A percentile compares a stretch with the other conserved stretches of the same genome.
phyloP scores from a whole-genome alignment of 2,113 vertebrate genomes.

The Malurus elegans region DNA sequence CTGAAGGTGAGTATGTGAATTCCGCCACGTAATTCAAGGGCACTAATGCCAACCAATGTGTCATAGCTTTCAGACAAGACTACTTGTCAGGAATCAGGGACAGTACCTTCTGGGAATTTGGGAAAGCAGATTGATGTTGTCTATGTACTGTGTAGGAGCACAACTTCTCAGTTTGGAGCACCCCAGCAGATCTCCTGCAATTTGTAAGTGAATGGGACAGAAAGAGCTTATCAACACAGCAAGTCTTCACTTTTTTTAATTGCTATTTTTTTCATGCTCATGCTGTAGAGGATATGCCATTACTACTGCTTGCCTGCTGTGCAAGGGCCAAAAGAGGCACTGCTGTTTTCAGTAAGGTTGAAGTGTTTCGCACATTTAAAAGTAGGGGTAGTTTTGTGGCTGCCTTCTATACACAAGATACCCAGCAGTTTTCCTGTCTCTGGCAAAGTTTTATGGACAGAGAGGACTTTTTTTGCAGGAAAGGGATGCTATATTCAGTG shows the following conservation, averaged over 20 bases:
- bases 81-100: neutral
- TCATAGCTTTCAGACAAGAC: neutral
- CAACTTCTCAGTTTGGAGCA: neutral
- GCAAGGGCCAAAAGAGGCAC: neutral
- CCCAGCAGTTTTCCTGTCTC: neutral
- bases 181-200: neutral
- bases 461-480: neutral
- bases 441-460: neutral
- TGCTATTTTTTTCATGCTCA: neutral
- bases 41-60: neutral
- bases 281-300: neutral
- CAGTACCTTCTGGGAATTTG: rapidly evolving
- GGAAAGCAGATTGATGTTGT: neutral
- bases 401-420: neutral
- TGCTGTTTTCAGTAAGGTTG: neutral
- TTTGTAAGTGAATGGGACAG: neutral
- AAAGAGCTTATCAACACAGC: neutral
- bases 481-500: neutral
- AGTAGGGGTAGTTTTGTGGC: neutral
- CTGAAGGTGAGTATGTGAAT: neutral
- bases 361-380: neutral
- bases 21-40: neutral
- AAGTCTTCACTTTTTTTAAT: neutral
- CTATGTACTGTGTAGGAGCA: neutral
- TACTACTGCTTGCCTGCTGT: neutral